Evolutionary conservation across 1,140 invertebrate species (phyloP).

Genomic region (Potamilus streckersoni): DNA sequence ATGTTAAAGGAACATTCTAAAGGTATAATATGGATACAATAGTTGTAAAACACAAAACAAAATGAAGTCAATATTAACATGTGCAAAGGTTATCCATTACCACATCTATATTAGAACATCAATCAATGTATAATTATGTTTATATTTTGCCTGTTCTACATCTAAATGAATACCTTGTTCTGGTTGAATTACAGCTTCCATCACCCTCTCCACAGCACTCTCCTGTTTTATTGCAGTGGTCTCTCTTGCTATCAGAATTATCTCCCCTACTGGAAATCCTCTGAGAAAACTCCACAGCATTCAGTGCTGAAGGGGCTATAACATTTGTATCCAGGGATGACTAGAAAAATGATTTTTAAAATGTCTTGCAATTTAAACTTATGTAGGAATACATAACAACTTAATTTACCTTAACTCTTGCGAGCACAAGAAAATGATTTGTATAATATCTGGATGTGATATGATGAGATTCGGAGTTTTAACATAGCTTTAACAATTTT

Average conservation of each 20-base stretch:
- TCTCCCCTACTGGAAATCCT: constrained; percentile 30
- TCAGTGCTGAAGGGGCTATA: constrained; percentile 37
- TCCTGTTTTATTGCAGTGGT: neutral
- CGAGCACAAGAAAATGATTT: neutral
- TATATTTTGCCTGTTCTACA: too few relatives aligned
- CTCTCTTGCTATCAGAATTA: constrained; percentile 1
- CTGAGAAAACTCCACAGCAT: constrained; percentile 43
- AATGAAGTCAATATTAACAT: neutral
- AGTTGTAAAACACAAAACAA: neutral
- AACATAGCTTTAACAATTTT: too few relatives aligned
- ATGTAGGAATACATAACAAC: neutral
- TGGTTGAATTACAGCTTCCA: constrained; percentile 35
- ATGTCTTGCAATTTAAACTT: neutral
- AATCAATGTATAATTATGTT: too few relatives aligned
- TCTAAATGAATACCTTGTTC: neutral
- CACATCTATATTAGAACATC: neutral
- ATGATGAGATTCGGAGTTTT: too few relatives aligned
- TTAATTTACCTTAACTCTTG: neutral
- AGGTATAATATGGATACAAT: neutral
- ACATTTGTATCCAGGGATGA: constrained; percentile 46
- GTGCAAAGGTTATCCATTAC: neutral
- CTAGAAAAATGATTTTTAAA: constrained; percentile 18
- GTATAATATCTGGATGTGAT: neutral
- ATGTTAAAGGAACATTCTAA: neutral
- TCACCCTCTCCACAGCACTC: constrained; percentile 47